Conservation (phyloP, 2,888 invertebrate genomes). For the Drosophila anceps region DNA sequence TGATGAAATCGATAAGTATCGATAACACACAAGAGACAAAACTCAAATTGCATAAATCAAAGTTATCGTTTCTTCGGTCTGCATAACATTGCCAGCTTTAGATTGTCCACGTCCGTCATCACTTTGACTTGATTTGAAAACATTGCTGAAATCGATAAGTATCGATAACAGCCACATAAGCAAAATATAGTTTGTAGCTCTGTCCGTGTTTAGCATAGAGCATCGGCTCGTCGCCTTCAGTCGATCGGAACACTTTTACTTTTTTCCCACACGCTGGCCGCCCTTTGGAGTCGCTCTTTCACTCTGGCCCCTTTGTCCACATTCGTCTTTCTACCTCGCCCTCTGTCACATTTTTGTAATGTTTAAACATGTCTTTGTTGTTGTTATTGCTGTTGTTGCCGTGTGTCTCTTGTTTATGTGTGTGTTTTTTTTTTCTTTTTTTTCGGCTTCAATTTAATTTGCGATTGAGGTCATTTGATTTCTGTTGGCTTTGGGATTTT, state of each 20-base stretch:
- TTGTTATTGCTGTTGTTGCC: neutral
- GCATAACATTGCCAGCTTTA: neutral
- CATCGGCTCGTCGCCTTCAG: neutral
- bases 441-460: slow-evolving; percentile 66
- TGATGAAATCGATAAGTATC: neutral
- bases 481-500: slow-evolving; percentile 51
- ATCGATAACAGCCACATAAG: neutral
- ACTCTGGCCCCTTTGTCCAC: neutral
- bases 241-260: neutral
- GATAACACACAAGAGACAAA: neutral
- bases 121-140: neutral
- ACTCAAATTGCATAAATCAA: neutral
- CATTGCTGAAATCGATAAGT: neutral
- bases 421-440: neutral
- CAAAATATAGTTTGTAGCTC: neutral
- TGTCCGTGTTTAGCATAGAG: neutral
- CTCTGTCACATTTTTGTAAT: slow-evolving; percentile 40
- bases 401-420: slow-evolving; percentile 1
- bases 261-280: slow-evolving; percentile 1
- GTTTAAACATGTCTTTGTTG: slow-evolving; percentile 43
- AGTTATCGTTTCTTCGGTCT: neutral
- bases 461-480: slow-evolving; percentile 78
- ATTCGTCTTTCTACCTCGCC: slow-evolving; percentile 8
- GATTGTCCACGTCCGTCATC: neutral
- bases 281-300: slow-evolving; percentile 1